A percentile compares a stretch with the other conserved stretches of the same genome.
phyloP scores from a whole-genome alignment of 1,140 invertebrate species.

The Trissolcus basalis region DNA sequence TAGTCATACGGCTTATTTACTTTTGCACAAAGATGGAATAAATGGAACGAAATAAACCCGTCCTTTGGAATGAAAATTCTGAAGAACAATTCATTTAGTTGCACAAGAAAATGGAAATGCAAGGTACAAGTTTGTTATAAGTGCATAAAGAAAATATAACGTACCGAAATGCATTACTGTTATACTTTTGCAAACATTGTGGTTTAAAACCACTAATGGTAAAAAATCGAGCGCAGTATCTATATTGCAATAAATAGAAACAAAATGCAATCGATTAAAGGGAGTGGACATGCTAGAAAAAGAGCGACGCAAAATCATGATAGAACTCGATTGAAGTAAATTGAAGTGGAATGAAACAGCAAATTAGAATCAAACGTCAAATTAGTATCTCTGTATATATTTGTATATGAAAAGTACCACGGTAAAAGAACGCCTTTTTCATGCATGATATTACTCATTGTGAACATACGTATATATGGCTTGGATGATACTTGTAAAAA shows the following conservation, averaged over 20 bases:
- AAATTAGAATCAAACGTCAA: too few species aligned
- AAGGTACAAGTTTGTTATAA: too few species aligned
- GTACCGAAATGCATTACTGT: neutral
- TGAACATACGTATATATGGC: too few species aligned
- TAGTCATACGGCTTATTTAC: slow-evolving; percentile 37
- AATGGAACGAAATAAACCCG: slow-evolving; percentile 1
- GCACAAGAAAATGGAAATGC: neutral
- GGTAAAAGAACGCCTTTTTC: too few species aligned
- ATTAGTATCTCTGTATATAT: too few species aligned
- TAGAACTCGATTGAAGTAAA: too few species aligned
- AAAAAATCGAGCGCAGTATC: neutral
- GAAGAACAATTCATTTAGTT: slow-evolving; percentile 2
- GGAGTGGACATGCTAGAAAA: neutral
- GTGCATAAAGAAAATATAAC: neutral
- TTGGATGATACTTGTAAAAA: too few species aligned
- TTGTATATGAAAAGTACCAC: too few species aligned
- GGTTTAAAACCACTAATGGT: neutral
- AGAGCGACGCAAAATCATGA: neutral
- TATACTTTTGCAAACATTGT: neutral
- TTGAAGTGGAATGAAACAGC: too few species aligned
- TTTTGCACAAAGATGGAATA: slow-evolving; percentile 7
- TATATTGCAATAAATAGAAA: slow-evolving; percentile 1
- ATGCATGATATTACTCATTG: too few species aligned
- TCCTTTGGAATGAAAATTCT: slow-evolving; percentile 2
- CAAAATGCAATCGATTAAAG: neutral